Evolutionary conservation across 2,797 vertebrate genomes (phyloP), one percentile per base, ranked within the genome.

Genomic region (Eurystomus glaucurus): DNA sequence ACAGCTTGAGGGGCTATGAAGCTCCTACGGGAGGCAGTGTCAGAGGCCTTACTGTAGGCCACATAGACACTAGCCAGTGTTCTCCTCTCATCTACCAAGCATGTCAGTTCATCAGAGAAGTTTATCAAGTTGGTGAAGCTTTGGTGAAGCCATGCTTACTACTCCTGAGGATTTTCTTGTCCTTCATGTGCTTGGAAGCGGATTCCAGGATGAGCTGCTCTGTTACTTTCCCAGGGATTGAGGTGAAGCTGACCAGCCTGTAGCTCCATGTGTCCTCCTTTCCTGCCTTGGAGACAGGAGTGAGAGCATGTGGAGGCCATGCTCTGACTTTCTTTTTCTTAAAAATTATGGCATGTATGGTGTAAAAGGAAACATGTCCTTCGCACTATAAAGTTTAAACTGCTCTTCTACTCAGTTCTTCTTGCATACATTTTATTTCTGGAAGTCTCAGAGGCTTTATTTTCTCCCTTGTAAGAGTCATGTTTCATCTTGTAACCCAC

Each of bases 161-260:
- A 4, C 19, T 61, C 18, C 14, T 10, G 21, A 54, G 41, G 29
- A 88, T 26, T 80, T 51, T 58, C 45, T 45, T 65, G 35, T 65
- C 15, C 23, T 68, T 60, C 37, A 1, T 31, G 54, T 69, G 3
- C 23, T n/a, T 66, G 28, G 52, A 57, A 52, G 3, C 22, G 17
- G 14, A 3, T 60, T 81, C 62, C 50, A 31, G 57, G 22, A 45
- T 54, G 33, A 74, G 41, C 50, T 19, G 43, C 14, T 68, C 46
- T 4, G 3, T 61, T 7, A 6, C 7, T 3, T 28, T 60, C 16
- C 7, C 10, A 52, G n/a, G 37, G 9, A 18, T 22, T 2, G 0
- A 68, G 28, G 18, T 22, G 54, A 77, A 37, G 17, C 21, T 61
- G 29, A 57, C 16, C 2, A 14, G 20, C 52, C 18, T 45, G n/a